Evolutionary conservation across 2,888 invertebrate genomes (phyloP).

Genomic region (Anticlea derivata): DNA sequence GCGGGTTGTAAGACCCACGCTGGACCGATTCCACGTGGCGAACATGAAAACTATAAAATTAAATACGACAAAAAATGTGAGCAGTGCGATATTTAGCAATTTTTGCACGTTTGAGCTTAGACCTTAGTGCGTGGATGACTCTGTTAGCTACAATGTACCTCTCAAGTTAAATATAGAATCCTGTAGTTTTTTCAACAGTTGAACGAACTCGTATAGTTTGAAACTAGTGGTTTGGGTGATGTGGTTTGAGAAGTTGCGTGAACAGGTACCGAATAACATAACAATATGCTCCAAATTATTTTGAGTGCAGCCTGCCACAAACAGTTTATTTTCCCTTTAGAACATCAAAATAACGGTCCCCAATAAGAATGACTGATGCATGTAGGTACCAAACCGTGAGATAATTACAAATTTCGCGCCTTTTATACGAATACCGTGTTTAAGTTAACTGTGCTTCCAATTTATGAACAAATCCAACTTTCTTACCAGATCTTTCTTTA

Average conservation of each 20-base stretch:
- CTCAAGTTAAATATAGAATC: no score
- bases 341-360: constrained; percentile 47
- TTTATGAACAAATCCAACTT: constrained; percentile 55
- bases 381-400: constrained; percentile 47
- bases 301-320: not conserved
- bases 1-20: no score
- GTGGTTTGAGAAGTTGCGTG: not conserved
- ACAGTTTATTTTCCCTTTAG: constrained; percentile 39
- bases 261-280: not conserved
- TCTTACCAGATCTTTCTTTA: constrained; percentile 46
- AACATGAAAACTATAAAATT: no score
- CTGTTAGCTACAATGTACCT: no score
- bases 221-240: no score
- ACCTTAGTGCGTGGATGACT: not conserved
- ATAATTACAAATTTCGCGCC: constrained; percentile 75
- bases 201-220: no score
- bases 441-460: constrained; percentile 67
- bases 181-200: no score
- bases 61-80: no score
- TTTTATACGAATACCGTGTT: constrained; percentile 62
- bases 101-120: constrained; percentile 9
- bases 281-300: constrained; percentile 7
- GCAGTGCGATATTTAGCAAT: constrained; percentile 19
- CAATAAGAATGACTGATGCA: constrained; percentile 45
- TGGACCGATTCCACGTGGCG: no score